Evolutionary conservation across 2,888 invertebrate genomes (phyloP), one percentile per base, ranked within the genome.

Genomic region (Pollenia amentaria): DNA sequence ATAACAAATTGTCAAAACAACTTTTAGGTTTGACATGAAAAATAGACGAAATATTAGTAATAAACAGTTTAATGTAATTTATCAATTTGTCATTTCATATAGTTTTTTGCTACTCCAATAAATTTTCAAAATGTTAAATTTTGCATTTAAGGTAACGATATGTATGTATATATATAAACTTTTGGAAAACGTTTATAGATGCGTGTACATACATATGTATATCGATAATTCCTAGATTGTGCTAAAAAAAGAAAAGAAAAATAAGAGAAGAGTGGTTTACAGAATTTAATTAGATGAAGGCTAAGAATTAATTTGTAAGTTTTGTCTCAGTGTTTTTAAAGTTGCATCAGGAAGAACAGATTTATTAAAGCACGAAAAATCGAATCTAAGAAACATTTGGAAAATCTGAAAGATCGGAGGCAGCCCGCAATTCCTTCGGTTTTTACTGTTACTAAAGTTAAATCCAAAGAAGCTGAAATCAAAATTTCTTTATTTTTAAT

Each of bases 401-500:
- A 70, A 40, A 38, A 16, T 72, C 21, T 18, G n/a, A 73, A 73
- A 46, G 60, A 60, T 60, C 11, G 11, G 9, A 55, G 38, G 29
- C 57, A 75, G 48, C 62, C 60, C 2, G 38, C 62, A n/a, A 75
- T 75, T 51, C 48, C 62, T n/a, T 51, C 62, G n/a, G 40, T 62
- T 60, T 51, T 48, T 40, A 18, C 51, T 14, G 75, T 62, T 40
- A 16, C 38, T 3, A 62, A 64, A 62, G 2, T 51, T 12, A 62
- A 48, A 51, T 48, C 14, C 38, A 75, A 62, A 75, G 48, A 51
- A 46, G 62, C 38, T 18, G 75, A 75, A 75, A 62, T 75, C 8
- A 62, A 62, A 75, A 75, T 75, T 48, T 62, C 62, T 38, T 48
- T 51, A 16, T n/a, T 62, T 62, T 18, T 48, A n/a, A n/a, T n/a